Conservation (phyloP, 2,113 vertebrate genomes). For the Lasiurus cinereus region DNA sequence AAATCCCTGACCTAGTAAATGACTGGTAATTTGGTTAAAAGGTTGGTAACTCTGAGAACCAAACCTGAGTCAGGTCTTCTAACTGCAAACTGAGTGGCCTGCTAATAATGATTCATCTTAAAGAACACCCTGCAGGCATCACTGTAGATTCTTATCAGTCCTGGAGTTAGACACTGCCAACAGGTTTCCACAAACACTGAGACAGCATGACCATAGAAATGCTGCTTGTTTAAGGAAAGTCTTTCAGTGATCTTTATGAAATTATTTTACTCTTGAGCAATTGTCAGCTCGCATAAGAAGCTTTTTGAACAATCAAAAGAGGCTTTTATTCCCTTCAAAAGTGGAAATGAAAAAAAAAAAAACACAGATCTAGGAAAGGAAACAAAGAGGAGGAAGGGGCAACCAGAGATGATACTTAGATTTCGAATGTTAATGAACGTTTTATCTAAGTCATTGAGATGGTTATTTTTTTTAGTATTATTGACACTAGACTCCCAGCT, state of each 20-base stretch:
- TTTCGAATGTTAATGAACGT: constrained; percentile 84
- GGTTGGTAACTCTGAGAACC: not conserved
- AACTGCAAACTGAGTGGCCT: not conserved
- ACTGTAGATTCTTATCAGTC: not conserved
- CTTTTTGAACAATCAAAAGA: constrained; percentile 60
- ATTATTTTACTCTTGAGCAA: constrained; percentile 37
- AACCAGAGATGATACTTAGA: constrained; percentile 72
- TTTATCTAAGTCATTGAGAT: constrained; percentile 84
- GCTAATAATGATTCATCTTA: not conserved
- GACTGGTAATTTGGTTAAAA: not conserved
- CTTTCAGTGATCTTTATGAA: constrained; percentile 34
- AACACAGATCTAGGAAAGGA: constrained; percentile 76
- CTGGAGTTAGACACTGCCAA: not conserved
- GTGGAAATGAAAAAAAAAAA: not conserved
- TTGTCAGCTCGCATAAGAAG: constrained; percentile 27
- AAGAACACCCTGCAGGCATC: not conserved
- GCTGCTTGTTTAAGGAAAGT: not conserved
- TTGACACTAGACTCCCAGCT: constrained; percentile 77
- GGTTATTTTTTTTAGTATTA: constrained; percentile 84
- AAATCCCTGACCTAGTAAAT: not conserved
- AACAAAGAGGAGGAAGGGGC: constrained; percentile 70
- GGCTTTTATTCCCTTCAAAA: constrained; percentile 56
- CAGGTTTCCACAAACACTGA: not conserved
- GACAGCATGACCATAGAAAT: not conserved
- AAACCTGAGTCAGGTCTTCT: not conserved